Evolutionary conservation across 2,797 vertebrate genomes (phyloP).

Genomic region (Tapirus indicus): DNA sequence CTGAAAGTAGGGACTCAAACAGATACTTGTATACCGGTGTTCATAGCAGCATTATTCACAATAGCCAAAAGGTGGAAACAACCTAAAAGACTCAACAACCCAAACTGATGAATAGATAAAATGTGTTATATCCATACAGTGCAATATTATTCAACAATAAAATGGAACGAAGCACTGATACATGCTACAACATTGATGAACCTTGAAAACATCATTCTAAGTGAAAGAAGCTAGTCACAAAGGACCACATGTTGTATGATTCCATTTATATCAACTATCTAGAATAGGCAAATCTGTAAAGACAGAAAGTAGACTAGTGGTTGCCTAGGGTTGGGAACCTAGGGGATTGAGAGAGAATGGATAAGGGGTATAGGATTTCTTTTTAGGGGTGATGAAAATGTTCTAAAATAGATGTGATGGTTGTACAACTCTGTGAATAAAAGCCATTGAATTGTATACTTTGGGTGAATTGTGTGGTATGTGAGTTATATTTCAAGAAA

Average conservation of each 20-base stretch:
- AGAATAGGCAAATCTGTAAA: conserved; percentile 36
- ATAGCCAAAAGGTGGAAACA: not conserved
- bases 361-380: not conserved
- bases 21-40: not conserved
- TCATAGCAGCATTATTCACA: not conserved
- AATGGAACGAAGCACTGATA: not conserved
- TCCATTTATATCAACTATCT: conserved; percentile 18
- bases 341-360: not conserved
- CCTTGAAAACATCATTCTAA: conserved; percentile 35
- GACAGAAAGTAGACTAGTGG: not conserved
- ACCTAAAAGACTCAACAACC: not conserved
- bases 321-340: not conserved
- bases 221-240: not conserved
- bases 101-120: not conserved
- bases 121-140: not conserved
- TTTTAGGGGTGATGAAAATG: conserved; percentile 42
- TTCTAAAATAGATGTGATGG: conserved; percentile 13
- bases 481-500: conserved; percentile 44
- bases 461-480: not conserved
- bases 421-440: not conserved
- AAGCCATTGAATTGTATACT: not conserved
- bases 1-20: not conserved
- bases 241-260: not conserved
- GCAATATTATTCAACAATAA: conserved; percentile 25
- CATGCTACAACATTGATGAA: conserved; percentile 1